phyloP scores from a whole-genome alignment of 2,113 vertebrate species.

The Condylura cristata region DNA sequence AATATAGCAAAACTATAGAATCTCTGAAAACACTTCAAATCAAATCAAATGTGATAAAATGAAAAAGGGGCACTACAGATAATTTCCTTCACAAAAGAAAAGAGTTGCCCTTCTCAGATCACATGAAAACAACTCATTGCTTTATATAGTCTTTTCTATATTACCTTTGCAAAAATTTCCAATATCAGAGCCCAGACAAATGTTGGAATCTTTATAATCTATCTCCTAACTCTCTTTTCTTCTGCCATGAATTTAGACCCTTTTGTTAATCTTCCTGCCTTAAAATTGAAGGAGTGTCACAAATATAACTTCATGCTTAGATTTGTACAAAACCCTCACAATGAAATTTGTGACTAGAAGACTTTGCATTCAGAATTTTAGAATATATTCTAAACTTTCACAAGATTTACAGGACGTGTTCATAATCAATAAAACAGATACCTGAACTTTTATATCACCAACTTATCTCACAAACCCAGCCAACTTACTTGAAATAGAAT shows the following conservation, averaged over 20 bases:
- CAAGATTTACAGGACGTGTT: background rate
- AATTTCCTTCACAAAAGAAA: constrained; percentile 67
- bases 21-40: constrained; percentile 78
- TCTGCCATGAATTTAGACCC: constrained; percentile 44
- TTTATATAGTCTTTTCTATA: constrained; percentile 16
- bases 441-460: background rate
- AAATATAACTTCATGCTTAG: constrained; percentile 37
- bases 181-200: constrained; percentile 11
- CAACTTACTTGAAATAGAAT: background rate
- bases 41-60: constrained; percentile 78
- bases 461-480: background rate
- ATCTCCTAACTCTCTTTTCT: constrained; percentile 23
- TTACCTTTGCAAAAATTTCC: constrained; percentile 57
- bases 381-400: constrained; percentile 3
- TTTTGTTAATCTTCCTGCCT: background rate
- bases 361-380: background rate
- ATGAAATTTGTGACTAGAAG: background rate
- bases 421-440: background rate
- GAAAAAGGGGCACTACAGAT: constrained; percentile 64
- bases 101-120: constrained; percentile 5
- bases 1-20: constrained; percentile 77
- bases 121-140: constrained; percentile 68
- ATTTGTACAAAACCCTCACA: constrained; percentile 41
- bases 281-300: background rate
- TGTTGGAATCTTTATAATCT: constrained; percentile 57